These are phyloP conservation scores for Palaemon carinicauda DNA, from an alignment of 1,140 invertebrate genomes.

Conservation along the genomic window DNA sequence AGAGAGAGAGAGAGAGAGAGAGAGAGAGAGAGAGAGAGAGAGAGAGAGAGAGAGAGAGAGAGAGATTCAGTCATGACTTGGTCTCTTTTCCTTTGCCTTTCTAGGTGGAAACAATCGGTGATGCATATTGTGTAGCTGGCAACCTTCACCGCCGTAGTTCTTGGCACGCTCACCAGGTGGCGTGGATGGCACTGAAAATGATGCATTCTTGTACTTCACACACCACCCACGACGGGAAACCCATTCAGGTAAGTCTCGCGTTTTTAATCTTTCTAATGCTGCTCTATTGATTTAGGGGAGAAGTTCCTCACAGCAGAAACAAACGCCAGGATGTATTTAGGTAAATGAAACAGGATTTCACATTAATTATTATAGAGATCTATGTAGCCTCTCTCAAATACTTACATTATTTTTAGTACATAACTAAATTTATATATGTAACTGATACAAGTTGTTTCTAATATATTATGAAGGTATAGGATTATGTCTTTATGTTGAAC, in stretches of 20 bases:
- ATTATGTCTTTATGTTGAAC: too few species aligned
- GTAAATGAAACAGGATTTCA: too few species aligned
- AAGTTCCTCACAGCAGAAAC: too few species aligned
- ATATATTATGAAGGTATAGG: too few species aligned
- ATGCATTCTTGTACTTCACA: constrained; percentile 86
- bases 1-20: background rate
- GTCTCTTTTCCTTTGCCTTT: background rate
- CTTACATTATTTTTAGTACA: too few species aligned
- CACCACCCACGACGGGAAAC: constrained; percentile 87
- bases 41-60: background rate
- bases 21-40: background rate
- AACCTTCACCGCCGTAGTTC: constrained; percentile 83
- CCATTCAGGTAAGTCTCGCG: constrained; percentile 77
- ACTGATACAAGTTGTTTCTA: too few species aligned
- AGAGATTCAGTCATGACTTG: background rate
- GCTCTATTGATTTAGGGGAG: background rate
- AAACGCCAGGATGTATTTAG: too few species aligned
- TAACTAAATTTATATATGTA: too few species aligned
- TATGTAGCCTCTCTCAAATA: too few species aligned
- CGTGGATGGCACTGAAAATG: constrained; percentile 95
- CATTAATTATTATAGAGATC: too few species aligned
- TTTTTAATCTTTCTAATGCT: background rate
- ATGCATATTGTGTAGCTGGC: constrained; percentile 94
- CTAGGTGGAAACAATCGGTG: constrained; percentile 92
- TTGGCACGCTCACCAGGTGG: constrained; percentile 91